Conservation (phyloP, 2,113 vertebrate genomes). For the Delphinapterus leucas region DNA sequence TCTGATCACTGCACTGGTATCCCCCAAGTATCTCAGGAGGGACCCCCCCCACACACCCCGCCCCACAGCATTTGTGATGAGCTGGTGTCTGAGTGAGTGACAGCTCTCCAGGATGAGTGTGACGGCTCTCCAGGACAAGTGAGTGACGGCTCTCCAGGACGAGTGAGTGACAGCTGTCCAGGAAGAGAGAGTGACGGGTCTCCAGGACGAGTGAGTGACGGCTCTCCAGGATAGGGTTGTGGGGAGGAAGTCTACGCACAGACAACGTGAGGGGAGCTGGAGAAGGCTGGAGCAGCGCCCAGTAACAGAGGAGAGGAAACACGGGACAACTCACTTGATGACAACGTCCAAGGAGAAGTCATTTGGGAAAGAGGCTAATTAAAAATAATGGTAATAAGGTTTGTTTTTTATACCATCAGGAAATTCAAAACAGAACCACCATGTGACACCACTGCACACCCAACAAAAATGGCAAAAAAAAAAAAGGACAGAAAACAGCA, state of each 20-base stretch:
- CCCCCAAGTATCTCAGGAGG: not conserved
- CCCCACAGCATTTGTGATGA: not conserved
- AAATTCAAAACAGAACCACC: conserved; percentile 7
- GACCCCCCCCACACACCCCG: not conserved
- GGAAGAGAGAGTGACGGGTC: not conserved
- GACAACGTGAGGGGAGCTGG: not conserved
- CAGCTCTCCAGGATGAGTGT: not conserved
- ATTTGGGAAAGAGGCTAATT: conserved; percentile 13
- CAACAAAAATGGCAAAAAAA: not conserved
- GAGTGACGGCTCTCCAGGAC: not conserved
- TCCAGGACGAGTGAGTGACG: not conserved
- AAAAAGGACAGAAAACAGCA: not conserved
- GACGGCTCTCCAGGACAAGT: not conserved
- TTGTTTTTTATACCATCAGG: not conserved
- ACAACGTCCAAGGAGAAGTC: not conserved
- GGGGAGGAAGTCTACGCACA: not conserved
- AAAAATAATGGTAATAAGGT: not conserved
- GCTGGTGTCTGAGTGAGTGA: not conserved
- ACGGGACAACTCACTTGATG: not conserved
- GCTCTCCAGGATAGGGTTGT: too few species aligned
- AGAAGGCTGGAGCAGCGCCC: not conserved
- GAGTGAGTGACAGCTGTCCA: not conserved
- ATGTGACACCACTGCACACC: not conserved
- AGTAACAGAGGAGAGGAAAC: not conserved
- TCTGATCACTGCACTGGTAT: not conserved